Evolutionary conservation across 2,113 vertebrate genomes (phyloP), one percentile per base, ranked within the genome.

Genomic region (Fukomys damarensis): DNA sequence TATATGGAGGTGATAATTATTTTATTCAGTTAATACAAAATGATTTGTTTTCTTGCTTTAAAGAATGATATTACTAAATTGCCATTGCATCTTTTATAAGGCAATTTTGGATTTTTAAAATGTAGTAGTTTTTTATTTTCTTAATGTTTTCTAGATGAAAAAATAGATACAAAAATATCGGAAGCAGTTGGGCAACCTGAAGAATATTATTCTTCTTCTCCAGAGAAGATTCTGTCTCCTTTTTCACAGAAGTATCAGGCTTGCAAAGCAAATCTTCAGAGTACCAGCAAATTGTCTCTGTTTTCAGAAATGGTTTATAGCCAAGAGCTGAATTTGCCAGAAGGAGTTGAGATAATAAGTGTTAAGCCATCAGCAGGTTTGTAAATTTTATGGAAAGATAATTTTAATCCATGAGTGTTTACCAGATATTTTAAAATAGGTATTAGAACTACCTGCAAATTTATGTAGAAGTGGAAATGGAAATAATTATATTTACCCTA

Each of bases 301-400:
- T 98, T 98, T 96, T 99, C 99, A 84, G 98, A 98, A 95, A 98
- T 98, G 95, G 98, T 99, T 0, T 99, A 99, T 97, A 99, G 99
- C 98, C 98, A 99, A 98, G 99, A 99, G 91, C 3, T 99, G 97
- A 86, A 93, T 96, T 99, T 99, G 90, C 99, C 99, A 74, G 98
- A 98, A 91, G 99, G 99, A 74, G 99, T 99, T 85, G 99, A 99
- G 95, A 99, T 99, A 97, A 98, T 99, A 96, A 99, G 98, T 46
- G 98, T 99, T 87, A 99, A 99, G 74, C 99, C 99, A 30, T 99
- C 99, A 93, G 99, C 99, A 99, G 99, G 99, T 99, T 96, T 98
- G 98, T 98, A 76, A 88, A 66, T 26, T 89, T 96, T 91, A 43
- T 95, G n/a, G 82, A 24, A 94, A 96, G n/a, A 92, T 7, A 38